phyloP scores from a whole-genome alignment of 2,888 invertebrate species.

The Cecidostiba fungosa region DNA sequence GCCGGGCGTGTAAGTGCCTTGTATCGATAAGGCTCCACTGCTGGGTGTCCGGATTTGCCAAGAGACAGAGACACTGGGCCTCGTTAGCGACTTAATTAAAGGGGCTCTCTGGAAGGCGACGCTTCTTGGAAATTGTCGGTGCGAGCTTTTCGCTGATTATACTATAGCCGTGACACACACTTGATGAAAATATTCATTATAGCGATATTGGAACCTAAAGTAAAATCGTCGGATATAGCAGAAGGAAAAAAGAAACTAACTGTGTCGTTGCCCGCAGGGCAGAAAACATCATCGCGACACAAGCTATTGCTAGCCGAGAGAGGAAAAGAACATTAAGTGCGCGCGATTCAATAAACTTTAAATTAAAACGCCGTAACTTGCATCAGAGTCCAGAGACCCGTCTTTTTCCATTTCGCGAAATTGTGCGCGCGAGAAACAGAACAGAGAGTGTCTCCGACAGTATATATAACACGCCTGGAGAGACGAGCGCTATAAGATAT shows the following conservation, averaged over 20 bases:
- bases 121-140: constrained; percentile 19
- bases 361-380: constrained; percentile 51
- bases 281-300: constrained; percentile 39
- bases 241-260: constrained; percentile 50
- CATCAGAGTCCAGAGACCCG: neutral
- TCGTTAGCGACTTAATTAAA: constrained; percentile 58
- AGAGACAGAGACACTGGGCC: constrained; percentile 13
- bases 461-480: too few relatives aligned
- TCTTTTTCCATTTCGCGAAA: constrained; percentile 37
- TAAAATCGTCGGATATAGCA: neutral
- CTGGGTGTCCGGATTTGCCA: constrained; percentile 24
- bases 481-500: neutral
- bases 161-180: neutral
- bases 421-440: constrained; percentile 10
- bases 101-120: neutral
- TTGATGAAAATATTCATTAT: neutral
- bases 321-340: constrained; percentile 49
- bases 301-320: neutral
- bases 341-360: constrained; percentile 51
- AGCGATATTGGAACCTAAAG: neutral
- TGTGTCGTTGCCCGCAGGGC: constrained; percentile 15
- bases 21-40: constrained; percentile 42
- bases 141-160: constrained; percentile 1
- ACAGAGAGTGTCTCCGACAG: neutral
- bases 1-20: constrained; percentile 36